Conservation (phyloP, 23 tunicate genomes). For the Ciona savignyi region DNA sequence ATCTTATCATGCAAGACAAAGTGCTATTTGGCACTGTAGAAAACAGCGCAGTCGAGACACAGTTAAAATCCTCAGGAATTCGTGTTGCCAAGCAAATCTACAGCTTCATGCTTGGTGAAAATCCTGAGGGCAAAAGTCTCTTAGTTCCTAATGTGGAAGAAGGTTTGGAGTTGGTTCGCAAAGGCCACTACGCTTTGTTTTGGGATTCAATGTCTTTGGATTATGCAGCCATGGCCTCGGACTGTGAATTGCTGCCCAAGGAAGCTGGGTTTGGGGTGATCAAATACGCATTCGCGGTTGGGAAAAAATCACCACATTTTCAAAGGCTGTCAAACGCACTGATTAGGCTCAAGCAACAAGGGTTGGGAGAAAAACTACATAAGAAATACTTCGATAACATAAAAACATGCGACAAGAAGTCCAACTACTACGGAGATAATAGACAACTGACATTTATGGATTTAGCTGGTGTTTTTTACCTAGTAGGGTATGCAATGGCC, state of each 20-base stretch:
- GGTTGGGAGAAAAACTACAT: conserved; percentile 23
- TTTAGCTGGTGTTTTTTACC: conserved; percentile 81
- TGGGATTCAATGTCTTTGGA: conserved; percentile 90
- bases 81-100: conserved; percentile 20
- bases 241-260: conserved; percentile 46
- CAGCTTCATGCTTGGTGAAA: neutral
- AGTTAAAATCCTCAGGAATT: conserved; percentile 28
- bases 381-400: conserved; percentile 41
- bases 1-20: conserved; percentile 44
- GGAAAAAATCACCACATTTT: conserved; percentile 36
- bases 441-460: conserved; percentile 38
- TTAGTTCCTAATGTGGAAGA: conserved; percentile 30
- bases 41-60: conserved; percentile 61
- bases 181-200: conserved; percentile 37
- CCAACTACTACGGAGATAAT: neutral
- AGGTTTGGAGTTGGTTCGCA: conserved; percentile 34
- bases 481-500: conserved; percentile 52
- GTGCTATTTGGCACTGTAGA: conserved; percentile 67
- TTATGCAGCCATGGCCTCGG: conserved; percentile 13
- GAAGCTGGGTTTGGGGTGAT: conserved; percentile 69
- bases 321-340: conserved; percentile 20
- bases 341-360: conserved; percentile 25
- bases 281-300: conserved; percentile 50
- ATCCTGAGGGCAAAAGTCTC: conserved; percentile 9
- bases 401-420: conserved; percentile 7